Percentiles rank a stretch among this genome's conserved stretches.
Conservation (phyloP, 2,888 invertebrate genomes). For the Leptogaster cylindrica region DNA sequence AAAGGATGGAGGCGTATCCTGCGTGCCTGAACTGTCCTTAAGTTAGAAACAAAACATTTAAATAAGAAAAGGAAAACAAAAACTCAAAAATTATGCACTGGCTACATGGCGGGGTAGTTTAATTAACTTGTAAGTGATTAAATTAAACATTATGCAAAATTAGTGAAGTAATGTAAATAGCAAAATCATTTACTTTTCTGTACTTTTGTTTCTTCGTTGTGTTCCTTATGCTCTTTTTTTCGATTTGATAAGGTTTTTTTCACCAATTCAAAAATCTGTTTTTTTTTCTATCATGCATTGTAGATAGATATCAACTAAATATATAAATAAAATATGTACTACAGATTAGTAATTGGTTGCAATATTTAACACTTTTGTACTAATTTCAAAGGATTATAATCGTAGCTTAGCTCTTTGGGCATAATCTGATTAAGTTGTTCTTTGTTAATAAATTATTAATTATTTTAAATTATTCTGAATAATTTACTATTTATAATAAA, state of each 20-base stretch:
- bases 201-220: constrained; percentile 13
- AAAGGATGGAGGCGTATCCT: neutral
- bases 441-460: no score
- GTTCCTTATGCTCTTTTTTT: constrained; percentile 7
- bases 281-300: constrained; percentile 15
- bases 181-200: constrained; percentile 10
- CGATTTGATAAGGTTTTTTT: constrained; percentile 1
- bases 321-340: no score
- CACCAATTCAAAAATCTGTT: constrained; percentile 21
- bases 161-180: constrained; percentile 23
- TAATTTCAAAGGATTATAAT: no score
- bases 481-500: no score
- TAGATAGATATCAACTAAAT: constrained; percentile 21
- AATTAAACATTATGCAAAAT: constrained; percentile 22
- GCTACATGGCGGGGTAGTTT: constrained; percentile 35
- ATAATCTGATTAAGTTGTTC: no score
- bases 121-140: constrained; percentile 31
- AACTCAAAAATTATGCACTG: no score
- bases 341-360: no score
- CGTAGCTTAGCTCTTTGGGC: no score
- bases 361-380: no score
- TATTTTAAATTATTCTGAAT: no score
- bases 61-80: neutral
- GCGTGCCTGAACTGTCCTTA: neutral
- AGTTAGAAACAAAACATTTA: neutral